Conservation (phyloP, 64 coral and sea anemone species). For the Montipora efflorescens region DNA sequence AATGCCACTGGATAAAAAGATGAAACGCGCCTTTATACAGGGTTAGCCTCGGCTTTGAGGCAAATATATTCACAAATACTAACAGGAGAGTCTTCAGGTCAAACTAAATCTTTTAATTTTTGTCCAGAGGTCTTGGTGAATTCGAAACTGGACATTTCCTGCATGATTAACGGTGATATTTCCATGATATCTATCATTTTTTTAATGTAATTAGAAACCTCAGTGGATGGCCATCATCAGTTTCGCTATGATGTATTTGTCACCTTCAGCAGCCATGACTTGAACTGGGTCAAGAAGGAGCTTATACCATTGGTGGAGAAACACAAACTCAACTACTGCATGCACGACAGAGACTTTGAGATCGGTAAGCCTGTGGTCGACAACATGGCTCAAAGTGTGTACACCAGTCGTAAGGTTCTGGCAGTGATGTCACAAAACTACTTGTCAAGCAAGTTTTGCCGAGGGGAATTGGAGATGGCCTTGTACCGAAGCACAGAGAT, state of each 20-base stretch:
- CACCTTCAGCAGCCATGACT: conserved; percentile 71
- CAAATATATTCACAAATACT: too few relatives aligned
- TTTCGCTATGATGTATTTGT: conserved; percentile 72
- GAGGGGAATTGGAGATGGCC: conserved; percentile 67
- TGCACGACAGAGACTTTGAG: conserved; percentile 70
- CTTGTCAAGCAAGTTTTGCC: conserved; percentile 69
- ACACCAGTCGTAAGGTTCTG: conserved; percentile 63
- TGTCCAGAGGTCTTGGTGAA: too few relatives aligned
- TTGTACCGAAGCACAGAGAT: conserved; percentile 57
- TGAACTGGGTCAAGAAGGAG: conserved; percentile 63
- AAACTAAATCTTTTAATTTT: too few relatives aligned
- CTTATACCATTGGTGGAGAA: conserved; percentile 65
- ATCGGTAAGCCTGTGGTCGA: conserved; percentile 58
- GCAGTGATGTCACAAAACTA: conserved; percentile 66
- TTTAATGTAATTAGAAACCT: background rate
- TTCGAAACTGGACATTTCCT: too few relatives aligned
- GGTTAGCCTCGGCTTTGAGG: too few relatives aligned
- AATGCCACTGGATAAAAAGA: too few relatives aligned
- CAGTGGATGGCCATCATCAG: conserved; percentile 15
- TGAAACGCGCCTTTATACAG: too few relatives aligned
- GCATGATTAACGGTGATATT: too few relatives aligned
- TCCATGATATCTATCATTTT: background rate
- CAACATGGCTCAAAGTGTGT: conserved; percentile 78
- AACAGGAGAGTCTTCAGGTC: too few relatives aligned
- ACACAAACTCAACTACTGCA: conserved; percentile 71